These are phyloP conservation scores for Falcaria lacertinaria DNA, from an alignment of 2,888 invertebrate genomes.

Conservation along the genomic window DNA sequence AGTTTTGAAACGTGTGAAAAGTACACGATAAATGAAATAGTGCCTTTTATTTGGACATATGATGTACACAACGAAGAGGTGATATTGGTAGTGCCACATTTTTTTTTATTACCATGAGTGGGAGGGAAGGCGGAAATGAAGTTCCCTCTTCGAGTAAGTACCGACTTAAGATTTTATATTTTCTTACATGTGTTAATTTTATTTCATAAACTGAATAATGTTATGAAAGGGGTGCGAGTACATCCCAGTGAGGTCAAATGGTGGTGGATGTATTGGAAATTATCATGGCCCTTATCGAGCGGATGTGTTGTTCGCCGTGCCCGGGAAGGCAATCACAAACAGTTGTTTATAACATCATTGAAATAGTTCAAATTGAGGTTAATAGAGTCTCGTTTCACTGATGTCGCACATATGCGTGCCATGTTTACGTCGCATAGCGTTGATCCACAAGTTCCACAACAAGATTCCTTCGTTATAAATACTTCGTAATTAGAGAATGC, in stretches of 20 bases:
- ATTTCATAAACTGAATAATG: conserved; percentile 19
- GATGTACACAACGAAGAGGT: conserved; percentile 68
- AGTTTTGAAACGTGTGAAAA: conserved; percentile 46
- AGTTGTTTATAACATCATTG: conserved; percentile 67
- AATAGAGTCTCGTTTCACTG: conserved; percentile 68
- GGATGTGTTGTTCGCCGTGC: conserved; percentile 58
- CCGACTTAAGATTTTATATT: conserved; percentile 26
- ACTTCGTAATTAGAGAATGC: conserved; percentile 45
- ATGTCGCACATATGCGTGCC: conserved; percentile 75
- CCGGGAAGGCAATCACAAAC: conserved; percentile 62
- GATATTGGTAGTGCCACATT: conserved; percentile 67
- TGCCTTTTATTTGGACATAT: conserved; percentile 53
- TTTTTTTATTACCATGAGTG: conserved; percentile 72
- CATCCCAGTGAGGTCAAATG: conserved; percentile 29
- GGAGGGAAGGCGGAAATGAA: conserved; percentile 77
- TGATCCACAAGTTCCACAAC: conserved; percentile 68
- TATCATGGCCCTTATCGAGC: conserved; percentile 59
- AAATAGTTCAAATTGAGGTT: conserved; percentile 75
- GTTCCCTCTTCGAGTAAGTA: conserved; percentile 77
- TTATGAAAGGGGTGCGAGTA: conserved; percentile 26
- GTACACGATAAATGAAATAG: conserved; percentile 49
- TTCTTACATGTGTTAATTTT: conserved; percentile 11
- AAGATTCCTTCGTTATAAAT: conserved; percentile 50
- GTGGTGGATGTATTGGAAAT: conserved; percentile 44
- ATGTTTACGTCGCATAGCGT: conserved; percentile 62